A percentile compares a stretch with the other conserved stretches of the same genome.
phyloP scores from a whole-genome alignment of 1,140 invertebrate genomes.

The Rhagoletis pomonella region DNA sequence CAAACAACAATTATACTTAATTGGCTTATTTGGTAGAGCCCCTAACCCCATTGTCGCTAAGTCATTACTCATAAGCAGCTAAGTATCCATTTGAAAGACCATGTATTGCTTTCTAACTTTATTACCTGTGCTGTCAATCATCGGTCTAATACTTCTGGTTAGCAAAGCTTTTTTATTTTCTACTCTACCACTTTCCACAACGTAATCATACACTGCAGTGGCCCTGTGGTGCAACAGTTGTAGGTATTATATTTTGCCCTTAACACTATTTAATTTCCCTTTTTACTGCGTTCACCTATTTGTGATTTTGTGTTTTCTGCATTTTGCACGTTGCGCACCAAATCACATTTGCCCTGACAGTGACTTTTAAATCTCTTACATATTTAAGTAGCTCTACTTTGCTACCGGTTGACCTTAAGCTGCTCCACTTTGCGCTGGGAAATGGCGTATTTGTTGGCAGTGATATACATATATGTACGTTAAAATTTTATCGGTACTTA shows the following conservation, averaged over 20 bases:
- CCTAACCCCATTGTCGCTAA: too few relatives aligned
- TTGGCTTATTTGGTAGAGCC: too few relatives aligned
- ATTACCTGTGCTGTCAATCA: not conserved
- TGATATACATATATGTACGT: not conserved
- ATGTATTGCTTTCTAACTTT: not conserved
- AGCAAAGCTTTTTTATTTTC: not conserved
- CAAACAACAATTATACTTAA: too few relatives aligned
- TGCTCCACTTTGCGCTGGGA: constrained; percentile 10
- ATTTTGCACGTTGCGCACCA: not conserved
- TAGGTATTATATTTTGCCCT: not conserved
- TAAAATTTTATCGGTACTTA: too few relatives aligned
- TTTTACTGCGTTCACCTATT: constrained; percentile 4
- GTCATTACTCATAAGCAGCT: not conserved
- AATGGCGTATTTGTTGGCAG: not conserved
- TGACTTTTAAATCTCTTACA: constrained; percentile 35
- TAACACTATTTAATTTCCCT: constrained; percentile 37
- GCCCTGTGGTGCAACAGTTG: not conserved
- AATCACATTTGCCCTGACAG: constrained; percentile 9
- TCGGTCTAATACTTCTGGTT: not conserved
- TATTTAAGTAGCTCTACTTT: not conserved
- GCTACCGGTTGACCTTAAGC: not conserved
- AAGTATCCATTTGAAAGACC: not conserved
- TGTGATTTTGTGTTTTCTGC: not conserved
- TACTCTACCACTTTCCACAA: not conserved
- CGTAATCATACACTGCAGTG: not conserved